phyloP scores from a whole-genome alignment of 1,140 invertebrate species.

The Trachymyrmex septentrionalis region DNA sequence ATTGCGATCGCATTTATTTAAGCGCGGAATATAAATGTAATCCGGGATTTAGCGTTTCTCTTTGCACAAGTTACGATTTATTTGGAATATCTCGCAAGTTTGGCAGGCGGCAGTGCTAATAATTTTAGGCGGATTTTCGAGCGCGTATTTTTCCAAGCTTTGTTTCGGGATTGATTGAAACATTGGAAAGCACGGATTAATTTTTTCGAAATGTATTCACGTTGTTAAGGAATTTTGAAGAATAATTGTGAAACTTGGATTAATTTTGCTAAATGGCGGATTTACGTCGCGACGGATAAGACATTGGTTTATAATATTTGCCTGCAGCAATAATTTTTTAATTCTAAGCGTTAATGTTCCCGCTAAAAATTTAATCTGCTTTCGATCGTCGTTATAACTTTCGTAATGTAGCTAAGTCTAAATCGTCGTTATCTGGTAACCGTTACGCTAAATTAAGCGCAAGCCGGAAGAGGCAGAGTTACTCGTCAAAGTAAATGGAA shows the following conservation, averaged over 20 bases:
- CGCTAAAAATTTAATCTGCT: neutral
- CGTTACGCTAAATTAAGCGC: constrained; percentile 47
- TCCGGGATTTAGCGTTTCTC: constrained; percentile 35
- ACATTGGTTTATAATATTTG: neutral
- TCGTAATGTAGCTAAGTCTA: constrained; percentile 34
- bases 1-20: constrained; percentile 51
- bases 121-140: constrained; percentile 41
- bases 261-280: neutral
- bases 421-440: constrained; percentile 50
- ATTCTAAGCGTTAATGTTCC: neutral
- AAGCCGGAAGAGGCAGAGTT: constrained; percentile 54
- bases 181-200: constrained; percentile 7
- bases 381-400: constrained; percentile 9
- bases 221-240: neutral
- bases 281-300: neutral
- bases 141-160: constrained; percentile 3
- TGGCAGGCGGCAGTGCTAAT: constrained; percentile 16
- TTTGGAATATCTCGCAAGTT: constrained; percentile 3
- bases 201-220: constrained; percentile 4
- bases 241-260: neutral
- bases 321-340: neutral
- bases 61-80: constrained; percentile 27
- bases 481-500: constrained; percentile 62
- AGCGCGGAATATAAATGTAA: constrained; percentile 33
- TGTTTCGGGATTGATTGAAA: constrained; percentile 14